Conservation (phyloP, 2,888 invertebrate genomes). For the Diarsia mendica region DNA sequence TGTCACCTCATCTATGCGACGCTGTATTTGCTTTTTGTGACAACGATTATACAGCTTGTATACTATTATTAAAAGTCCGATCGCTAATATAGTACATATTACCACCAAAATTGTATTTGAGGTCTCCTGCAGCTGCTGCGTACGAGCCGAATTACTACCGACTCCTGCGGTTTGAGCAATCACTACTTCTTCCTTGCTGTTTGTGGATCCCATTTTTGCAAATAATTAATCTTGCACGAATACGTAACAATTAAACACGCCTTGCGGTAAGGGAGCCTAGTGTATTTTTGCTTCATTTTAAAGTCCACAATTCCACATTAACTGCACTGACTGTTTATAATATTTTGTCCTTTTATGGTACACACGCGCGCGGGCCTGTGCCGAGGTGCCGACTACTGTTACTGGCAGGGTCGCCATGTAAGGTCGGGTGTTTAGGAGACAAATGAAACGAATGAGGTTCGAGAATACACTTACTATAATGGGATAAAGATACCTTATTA, state of each 20-base stretch:
- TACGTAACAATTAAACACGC: neutral
- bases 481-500: neutral
- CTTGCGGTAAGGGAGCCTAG: neutral
- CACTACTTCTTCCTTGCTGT: too few species aligned
- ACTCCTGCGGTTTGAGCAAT: conserved; percentile 1
- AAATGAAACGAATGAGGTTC: neutral
- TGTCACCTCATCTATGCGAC: neutral
- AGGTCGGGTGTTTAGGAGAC: too few species aligned
- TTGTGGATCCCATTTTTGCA: too few species aligned
- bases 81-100: conserved; percentile 4
- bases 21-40: neutral
- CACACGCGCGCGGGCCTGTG: neutral
- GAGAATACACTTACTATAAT: neutral
- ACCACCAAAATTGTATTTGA: neutral
- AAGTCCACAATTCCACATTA: neutral
- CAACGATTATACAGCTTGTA: neutral
- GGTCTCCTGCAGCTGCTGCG: conserved; percentile 11
- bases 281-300: neutral
- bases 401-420: too few species aligned
- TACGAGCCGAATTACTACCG: neutral
- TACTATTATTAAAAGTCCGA: neutral
- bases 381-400: too few species aligned
- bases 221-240: neutral
- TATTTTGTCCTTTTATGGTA: neutral
- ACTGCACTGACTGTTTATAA: neutral